Evolutionary conservation across 2,888 invertebrate genomes (phyloP).

Genomic region (Drosophila pseudotakahashii): DNA sequence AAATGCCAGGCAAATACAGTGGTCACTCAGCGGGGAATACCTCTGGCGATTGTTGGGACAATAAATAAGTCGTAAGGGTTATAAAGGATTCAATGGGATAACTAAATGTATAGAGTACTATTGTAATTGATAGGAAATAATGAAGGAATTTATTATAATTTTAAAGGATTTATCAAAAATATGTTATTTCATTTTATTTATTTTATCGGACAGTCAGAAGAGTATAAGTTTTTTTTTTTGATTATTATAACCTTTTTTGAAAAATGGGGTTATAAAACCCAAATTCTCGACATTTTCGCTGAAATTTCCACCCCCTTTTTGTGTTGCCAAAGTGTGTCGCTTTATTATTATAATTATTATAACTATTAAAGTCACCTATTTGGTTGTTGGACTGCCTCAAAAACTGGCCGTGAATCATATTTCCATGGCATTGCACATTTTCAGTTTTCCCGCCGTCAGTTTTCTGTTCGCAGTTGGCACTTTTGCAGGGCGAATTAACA

Average conservation of each 20-base stretch:
- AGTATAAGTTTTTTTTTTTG: too few species aligned
- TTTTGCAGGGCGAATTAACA: conserved; percentile 56
- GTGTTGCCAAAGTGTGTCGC: conserved; percentile 16
- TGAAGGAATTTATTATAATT: too few species aligned
- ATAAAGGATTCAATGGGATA: too few species aligned
- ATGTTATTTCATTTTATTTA: too few species aligned
- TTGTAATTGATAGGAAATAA: too few species aligned
- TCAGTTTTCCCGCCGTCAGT: conserved; percentile 44
- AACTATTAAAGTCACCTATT: conserved; percentile 29
- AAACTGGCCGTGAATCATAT: conserved; percentile 78
- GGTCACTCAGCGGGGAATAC: conserved; percentile 22
- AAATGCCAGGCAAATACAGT: conserved; percentile 65
- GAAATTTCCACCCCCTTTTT: background rate
- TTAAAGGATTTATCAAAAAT: too few species aligned
- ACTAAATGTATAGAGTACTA: too few species aligned
- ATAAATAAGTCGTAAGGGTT: background rate
- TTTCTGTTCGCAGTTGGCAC: conserved; percentile 47
- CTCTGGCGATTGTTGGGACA: background rate
- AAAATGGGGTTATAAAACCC: too few species aligned
- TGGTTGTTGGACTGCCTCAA: conserved; percentile 32
- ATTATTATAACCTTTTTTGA: too few species aligned
- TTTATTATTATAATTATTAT: conserved; percentile 17
- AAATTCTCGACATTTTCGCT: too few species aligned
- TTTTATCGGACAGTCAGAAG: too few species aligned
- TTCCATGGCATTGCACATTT: conserved; percentile 78